These are phyloP conservation scores for Vombatus ursinus DNA, from an alignment of 2,113 vertebrate genomes.

Conservation along the genomic window DNA sequence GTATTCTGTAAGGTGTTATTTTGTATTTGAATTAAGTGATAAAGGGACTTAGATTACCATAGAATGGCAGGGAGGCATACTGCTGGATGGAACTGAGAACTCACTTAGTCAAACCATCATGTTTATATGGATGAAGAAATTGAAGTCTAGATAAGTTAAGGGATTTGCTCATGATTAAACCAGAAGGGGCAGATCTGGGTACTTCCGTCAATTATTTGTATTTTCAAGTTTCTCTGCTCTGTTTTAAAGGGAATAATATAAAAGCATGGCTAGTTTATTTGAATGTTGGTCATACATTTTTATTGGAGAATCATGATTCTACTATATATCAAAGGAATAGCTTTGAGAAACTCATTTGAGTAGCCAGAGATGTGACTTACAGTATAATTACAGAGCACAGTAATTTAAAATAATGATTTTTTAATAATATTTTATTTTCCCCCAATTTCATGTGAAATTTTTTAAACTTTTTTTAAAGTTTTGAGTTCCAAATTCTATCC, in stretches of 20 bases:
- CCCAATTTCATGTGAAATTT: too few relatives aligned
- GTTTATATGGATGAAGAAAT: too few relatives aligned
- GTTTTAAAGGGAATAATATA: slow-evolving; percentile 46
- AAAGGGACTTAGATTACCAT: too few relatives aligned
- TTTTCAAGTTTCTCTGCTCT: background rate
- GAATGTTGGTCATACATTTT: background rate
- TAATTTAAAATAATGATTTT: background rate
- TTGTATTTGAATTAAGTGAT: too few relatives aligned
- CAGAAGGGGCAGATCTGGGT: background rate
- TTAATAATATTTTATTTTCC: too few relatives aligned
- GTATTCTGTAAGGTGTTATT: too few relatives aligned
- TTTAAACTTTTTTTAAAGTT: slow-evolving; percentile 43
- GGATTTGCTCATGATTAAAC: too few relatives aligned
- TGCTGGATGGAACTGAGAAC: too few relatives aligned
- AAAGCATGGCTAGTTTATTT: slow-evolving; percentile 7
- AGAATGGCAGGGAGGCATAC: too few relatives aligned
- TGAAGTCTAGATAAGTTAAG: too few relatives aligned
- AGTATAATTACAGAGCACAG: background rate
- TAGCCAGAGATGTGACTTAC: background rate
- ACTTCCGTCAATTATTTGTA: background rate
- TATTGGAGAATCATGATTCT: slow-evolving; percentile 11
- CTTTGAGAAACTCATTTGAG: background rate
- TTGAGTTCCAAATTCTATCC: too few relatives aligned
- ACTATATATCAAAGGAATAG: background rate
- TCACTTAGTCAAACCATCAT: too few relatives aligned